phyloP scores from a whole-genome alignment of 1,140 invertebrate species.

The Chlorops oryzae region DNA sequence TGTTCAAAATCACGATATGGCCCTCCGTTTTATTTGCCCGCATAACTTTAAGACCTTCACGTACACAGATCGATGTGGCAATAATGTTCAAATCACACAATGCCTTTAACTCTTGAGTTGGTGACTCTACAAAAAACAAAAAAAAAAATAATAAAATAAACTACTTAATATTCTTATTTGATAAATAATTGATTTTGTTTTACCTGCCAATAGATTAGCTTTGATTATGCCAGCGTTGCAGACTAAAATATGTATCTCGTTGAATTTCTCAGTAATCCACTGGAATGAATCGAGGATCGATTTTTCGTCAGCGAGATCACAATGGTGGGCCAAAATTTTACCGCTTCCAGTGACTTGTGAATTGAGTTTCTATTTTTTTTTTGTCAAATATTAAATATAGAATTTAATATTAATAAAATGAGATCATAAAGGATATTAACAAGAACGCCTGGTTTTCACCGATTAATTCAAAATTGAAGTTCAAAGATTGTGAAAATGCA shows the following conservation, averaged over 20 bases:
- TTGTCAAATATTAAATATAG: constrained; percentile 4
- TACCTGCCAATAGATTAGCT: constrained; percentile 40
- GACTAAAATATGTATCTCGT: constrained; percentile 33
- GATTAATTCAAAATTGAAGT: too few relatives aligned
- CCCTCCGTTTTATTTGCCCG: constrained; percentile 23
- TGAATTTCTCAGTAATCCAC: constrained; percentile 37
- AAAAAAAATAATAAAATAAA: not conserved
- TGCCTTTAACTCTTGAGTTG: constrained; percentile 36
- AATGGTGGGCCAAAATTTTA: constrained; percentile 45
- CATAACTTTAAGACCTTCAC: constrained; percentile 55
- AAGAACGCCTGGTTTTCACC: too few relatives aligned
- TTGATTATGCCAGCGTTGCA: constrained; percentile 44
- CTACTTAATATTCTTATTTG: not conserved
- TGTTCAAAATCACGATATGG: constrained; percentile 48
- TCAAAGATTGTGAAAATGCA: too few relatives aligned
- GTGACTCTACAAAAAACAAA: constrained; percentile 23
- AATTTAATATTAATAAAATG: constrained; percentile 1
- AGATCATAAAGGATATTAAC: too few relatives aligned
- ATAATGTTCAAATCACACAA: constrained; percentile 57
- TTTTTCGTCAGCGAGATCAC: constrained; percentile 56
- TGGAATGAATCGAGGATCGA: constrained; percentile 53
- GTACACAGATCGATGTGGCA: constrained; percentile 52
- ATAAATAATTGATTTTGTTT: not conserved
- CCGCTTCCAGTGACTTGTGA: constrained; percentile 30
- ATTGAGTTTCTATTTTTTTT: constrained; percentile 24